Base-by-base conservation (phyloP, 2,888 invertebrate species). In the Axea sp. region DNA sequence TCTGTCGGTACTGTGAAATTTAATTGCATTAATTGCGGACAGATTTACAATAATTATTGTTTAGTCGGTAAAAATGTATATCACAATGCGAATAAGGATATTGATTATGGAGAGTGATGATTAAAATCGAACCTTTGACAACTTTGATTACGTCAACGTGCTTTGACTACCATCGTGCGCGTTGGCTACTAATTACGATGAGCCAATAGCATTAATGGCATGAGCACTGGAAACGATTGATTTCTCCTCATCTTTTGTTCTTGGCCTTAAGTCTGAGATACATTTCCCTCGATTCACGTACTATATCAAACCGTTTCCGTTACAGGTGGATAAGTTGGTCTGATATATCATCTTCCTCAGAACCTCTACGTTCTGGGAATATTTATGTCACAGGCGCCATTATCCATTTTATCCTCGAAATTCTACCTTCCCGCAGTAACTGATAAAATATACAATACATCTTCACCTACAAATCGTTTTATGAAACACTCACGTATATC, bases 301-400 rank as follows among this genome's bases (percentile, higher is more conserved):
- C 31, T 28, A 59, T 59, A 51, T 68, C 68, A 59, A 47, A 57
- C 9, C 59, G 45, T 60, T 60, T 53, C 51, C 45, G 51, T 69
- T 69, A 53, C 68, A 60, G 60, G 60, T 69, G 51, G 45, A 69
- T 69, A 51, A 69, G 53, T 60, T 43, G 31, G 30, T 11, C 45
- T 60, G 24, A 69, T 53, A 69, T 69, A 68, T 69, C 60, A 60
- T 60, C 59, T 55, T 45, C 65, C 37, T 55, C 28, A 45, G 45
- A 30, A 60, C n/a, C 45, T 12, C 43, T 51, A 60, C 59, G 68
- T 59, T 51, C 11, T 19, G 28, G n/a, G 68, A 59, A 68, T 68
- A 68, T 68, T 68, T 68, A 59, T 51, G 59, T 59, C 68, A 59
- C 43, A 24, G 35, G 9, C 7, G 14, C 41, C 49, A 68, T 59